A percentile compares a stretch with the other conserved stretches of the same genome.
These are phyloP conservation scores for Mactromeris polynyma DNA, from an alignment of 2,888 invertebrate genomes.

Conservation along the genomic window DNA sequence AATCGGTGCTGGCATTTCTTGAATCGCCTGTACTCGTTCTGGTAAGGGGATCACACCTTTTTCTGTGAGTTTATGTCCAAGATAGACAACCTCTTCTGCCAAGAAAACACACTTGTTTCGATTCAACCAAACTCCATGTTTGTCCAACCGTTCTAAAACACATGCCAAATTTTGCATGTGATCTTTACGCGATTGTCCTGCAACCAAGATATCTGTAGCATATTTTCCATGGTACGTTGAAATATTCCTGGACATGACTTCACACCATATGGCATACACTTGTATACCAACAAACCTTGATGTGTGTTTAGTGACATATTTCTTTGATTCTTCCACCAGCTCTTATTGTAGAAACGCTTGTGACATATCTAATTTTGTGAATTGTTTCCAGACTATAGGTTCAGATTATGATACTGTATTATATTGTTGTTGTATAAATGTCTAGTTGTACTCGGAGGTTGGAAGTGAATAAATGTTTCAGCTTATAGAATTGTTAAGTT, in stretches of 20 bases:
- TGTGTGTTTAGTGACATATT: background rate
- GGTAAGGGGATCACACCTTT: conserved; percentile 35
- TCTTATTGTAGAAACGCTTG: no score
- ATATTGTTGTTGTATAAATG: no score
- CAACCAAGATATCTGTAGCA: conserved; percentile 55
- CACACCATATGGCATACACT: background rate
- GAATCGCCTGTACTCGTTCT: conserved; percentile 37
- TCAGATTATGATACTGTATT: no score
- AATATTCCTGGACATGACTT: background rate
- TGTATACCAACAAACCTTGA: background rate
- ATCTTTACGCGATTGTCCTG: conserved; percentile 26
- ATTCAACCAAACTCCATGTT: conserved; percentile 38
- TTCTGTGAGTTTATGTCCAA: conserved; percentile 35
- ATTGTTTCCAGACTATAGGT: no score
- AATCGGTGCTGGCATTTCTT: conserved; percentile 15
- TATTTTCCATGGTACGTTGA: conserved; percentile 43
- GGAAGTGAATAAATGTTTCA: no score
- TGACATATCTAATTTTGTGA: background rate
- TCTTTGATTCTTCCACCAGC: no score
- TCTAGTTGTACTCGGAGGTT: no score
- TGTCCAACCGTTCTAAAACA: conserved; percentile 26
- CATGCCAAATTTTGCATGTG: conserved; percentile 43
- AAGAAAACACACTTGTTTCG: conserved; percentile 42
- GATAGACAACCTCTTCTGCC: conserved; percentile 34
- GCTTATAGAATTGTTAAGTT: no score